Evolutionary conservation across 2,113 vertebrate genomes (phyloP), one percentile per base, ranked within the genome.

Genomic region (Neomonachus schauinslandi): DNA sequence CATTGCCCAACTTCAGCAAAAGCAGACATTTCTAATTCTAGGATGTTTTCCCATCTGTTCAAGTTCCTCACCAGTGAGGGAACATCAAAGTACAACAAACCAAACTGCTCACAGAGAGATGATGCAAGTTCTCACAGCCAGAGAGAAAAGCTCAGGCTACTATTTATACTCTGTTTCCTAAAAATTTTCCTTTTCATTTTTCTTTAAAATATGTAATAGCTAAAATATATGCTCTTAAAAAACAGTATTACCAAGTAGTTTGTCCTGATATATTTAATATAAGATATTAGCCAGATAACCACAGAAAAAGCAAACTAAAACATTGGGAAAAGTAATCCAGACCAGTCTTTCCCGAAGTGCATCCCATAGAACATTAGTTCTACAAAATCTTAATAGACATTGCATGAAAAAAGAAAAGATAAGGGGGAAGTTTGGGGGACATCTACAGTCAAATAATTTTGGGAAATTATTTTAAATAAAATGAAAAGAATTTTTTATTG

Each of bases 221-320:
- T 95, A 76, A 96, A 91, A 85, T 81, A 2, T 10, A 65, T 55
- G 16, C 15, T 31, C 63, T 98, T 84, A 13, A 74, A 77, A 94
- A 69, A 46, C 4, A 82, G 28, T 3, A 51, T 36, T 59, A 26
- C 21, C 46, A 82, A 5, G 21, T 16, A 53, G 42, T 93, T 74
- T 83, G 16, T 46, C 88, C 59, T 82, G 49, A 51, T 57, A 63
- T 61, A 4, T 77, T 96, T 88, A 46, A 53, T 33, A 21, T 46
- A 80, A 92, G 16, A 71, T 53, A 65, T 74, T 59, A 96, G 51
- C n/a, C 63, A 89, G 31, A 59, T 81, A 81, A 76, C 3, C 39
- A 89, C 4, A 91, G 31, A 92, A 28, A 71, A 95, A 82, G 28
- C 13, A 95, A 81, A 91, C 0, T 19, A 49, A 94, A 82, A 77